A percentile compares a stretch with the other conserved stretches of the same genome.
phyloP scores from a whole-genome alignment of 2,888 invertebrate genomes.

The Griposia aprilina region DNA sequence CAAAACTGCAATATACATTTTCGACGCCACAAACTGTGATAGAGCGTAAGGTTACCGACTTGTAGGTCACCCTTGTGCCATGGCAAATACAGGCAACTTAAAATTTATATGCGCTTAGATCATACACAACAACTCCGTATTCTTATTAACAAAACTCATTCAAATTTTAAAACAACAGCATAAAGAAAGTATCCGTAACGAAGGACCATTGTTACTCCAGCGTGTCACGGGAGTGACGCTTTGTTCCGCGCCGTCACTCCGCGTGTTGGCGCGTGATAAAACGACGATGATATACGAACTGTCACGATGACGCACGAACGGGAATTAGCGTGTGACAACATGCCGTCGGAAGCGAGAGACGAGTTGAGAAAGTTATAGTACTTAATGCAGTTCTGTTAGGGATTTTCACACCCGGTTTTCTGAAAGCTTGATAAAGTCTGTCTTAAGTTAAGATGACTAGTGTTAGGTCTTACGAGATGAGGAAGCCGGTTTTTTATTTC shows the following conservation, averaged over 20 bases:
- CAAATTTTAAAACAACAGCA: slow-evolving; percentile 15
- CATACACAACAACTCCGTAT: not conserved
- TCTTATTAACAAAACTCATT: not conserved
- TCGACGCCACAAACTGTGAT: not conserved
- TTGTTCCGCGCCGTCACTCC: slow-evolving; percentile 44
- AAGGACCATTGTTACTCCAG: slow-evolving; percentile 23
- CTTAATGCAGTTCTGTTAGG: slow-evolving; percentile 34
- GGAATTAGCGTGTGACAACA: slow-evolving; percentile 32
- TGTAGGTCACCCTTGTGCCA: not conserved
- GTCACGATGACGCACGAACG: slow-evolving; percentile 31
- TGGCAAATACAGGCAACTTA: not conserved
- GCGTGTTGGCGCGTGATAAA: slow-evolving; percentile 31
- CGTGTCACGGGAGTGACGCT: slow-evolving; percentile 36
- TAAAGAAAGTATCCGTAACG: not conserved
- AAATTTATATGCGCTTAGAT: not conserved
- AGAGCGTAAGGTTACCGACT: not conserved
- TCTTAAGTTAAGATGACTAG: slow-evolving; percentile 16
- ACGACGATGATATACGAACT: slow-evolving; percentile 37
- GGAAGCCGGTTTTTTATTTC: not conserved
- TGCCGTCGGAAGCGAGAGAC: slow-evolving; percentile 19
- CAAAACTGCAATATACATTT: not conserved
- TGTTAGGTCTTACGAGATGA: not conserved
- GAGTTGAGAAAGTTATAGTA: slow-evolving; percentile 46
- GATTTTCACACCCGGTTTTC: slow-evolving; percentile 26
- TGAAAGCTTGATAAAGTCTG: slow-evolving; percentile 18